These are phyloP conservation scores for Etia nguti DNA, from an alignment of 2,113 vertebrate genomes.

Conservation along the genomic window DNA sequence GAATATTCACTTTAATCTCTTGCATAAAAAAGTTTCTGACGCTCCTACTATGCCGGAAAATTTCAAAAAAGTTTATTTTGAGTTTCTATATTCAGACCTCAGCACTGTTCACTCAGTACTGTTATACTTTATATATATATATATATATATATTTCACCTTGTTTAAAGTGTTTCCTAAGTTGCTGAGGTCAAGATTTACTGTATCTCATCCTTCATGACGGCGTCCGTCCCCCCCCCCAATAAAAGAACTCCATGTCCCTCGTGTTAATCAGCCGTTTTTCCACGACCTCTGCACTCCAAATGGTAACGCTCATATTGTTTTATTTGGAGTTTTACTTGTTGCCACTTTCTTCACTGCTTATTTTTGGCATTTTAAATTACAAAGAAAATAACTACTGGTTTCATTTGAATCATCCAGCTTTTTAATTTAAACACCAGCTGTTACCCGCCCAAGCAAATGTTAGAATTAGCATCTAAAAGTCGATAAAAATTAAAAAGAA, in stretches of 20 bases:
- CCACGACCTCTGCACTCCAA: neutral
- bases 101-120: neutral
- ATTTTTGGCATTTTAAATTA: neutral
- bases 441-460: neutral
- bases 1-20: neutral
- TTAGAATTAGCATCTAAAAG: neutral
- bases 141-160: neutral
- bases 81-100: neutral
- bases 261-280: neutral
- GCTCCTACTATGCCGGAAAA: neutral
- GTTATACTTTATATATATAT: neutral
- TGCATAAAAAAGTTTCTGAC: neutral
- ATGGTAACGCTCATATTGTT: neutral
- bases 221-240: no score
- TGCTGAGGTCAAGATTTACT: neutral
- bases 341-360: neutral
- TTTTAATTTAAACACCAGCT: neutral
- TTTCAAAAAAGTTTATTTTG: neutral
- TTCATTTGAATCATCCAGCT: neutral
- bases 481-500: neutral
- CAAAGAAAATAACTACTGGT: neutral
- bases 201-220: neutral
- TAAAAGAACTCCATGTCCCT: neutral
- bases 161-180: neutral
- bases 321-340: neutral